Conservation (phyloP, 2,888 invertebrate species). For the Osedax frankpressi region DNA sequence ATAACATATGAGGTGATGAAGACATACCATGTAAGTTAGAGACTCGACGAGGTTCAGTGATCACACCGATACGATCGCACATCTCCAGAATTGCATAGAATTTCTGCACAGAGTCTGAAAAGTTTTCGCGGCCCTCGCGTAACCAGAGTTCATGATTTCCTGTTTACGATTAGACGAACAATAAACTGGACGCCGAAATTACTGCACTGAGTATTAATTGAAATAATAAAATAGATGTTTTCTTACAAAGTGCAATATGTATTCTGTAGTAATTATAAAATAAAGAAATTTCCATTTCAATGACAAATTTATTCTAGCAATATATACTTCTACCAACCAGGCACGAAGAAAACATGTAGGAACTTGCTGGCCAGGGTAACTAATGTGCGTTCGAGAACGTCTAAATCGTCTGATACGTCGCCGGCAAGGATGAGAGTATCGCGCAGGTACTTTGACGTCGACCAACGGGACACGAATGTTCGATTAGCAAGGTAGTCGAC, state of each 20-base stretch:
- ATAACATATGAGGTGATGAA: not conserved
- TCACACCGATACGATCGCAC: constrained; percentile 26
- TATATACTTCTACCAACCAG: constrained; percentile 22
- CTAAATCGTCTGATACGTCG: constrained; percentile 28
- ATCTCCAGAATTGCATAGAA: constrained; percentile 26
- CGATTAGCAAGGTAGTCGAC: constrained; percentile 28
- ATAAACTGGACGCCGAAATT: not conserved
- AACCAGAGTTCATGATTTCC: constrained; percentile 32
- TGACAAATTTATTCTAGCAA: not conserved
- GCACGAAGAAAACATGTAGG: constrained; percentile 27
- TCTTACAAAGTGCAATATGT: too few species aligned
- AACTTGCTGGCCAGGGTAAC: constrained; percentile 22
- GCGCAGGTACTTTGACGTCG: constrained; percentile 18
- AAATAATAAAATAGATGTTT: too few species aligned
- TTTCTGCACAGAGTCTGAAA: constrained; percentile 26
- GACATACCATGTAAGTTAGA: too few species aligned
- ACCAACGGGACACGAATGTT: constrained; percentile 24
- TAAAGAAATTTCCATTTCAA: too few species aligned
- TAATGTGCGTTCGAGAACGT: constrained; percentile 25
- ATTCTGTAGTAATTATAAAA: too few species aligned
- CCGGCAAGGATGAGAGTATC: constrained; percentile 29
- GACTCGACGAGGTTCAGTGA: constrained; percentile 18
- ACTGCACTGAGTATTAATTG: not conserved
- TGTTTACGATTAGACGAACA: constrained; percentile 15
- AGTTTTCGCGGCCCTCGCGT: constrained; percentile 10